phyloP scores from a whole-genome alignment of 2,888 invertebrate species.

The Melanotus villosus region DNA sequence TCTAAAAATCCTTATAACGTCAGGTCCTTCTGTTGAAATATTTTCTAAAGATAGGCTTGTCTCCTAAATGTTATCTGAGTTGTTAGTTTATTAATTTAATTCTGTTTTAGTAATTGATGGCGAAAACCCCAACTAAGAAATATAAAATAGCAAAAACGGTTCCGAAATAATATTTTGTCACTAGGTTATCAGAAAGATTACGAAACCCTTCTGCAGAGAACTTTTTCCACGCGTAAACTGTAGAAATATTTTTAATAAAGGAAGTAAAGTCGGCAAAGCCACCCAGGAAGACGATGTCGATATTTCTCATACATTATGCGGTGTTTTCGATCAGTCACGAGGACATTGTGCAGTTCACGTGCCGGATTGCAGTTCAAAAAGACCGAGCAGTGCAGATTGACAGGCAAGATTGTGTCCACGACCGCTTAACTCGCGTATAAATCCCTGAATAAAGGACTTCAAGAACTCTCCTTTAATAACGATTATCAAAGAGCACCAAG shows the following conservation, averaged over 20 bases:
- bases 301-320: slow-evolving; percentile 41
- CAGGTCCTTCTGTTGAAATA: too few relatives aligned
- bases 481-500: slow-evolving; percentile 29
- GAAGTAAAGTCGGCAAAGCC: slow-evolving; percentile 14
- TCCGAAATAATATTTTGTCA: too few relatives aligned
- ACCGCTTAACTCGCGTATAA: slow-evolving; percentile 55
- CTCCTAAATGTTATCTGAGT: too few relatives aligned
- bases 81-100: too few relatives aligned
- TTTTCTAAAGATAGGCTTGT: too few relatives aligned
- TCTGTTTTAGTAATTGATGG: too few relatives aligned
- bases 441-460: slow-evolving; percentile 34
- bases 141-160: too few relatives aligned
- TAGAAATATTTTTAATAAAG: neutral
- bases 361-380: slow-evolving; percentile 60
- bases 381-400: slow-evolving; percentile 58
- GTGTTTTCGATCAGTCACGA: slow-evolving; percentile 57
- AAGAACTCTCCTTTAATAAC: slow-evolving; percentile 18
- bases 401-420: slow-evolving; percentile 61
- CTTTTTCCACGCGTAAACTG: too few relatives aligned
- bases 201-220: too few relatives aligned
- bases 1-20: too few relatives aligned
- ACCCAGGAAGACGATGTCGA: slow-evolving; percentile 42
- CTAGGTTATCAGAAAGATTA: too few relatives aligned
- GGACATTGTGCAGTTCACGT: slow-evolving; percentile 60
- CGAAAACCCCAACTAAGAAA: too few relatives aligned